Conservation (phyloP, 2,113 vertebrate genomes). For the Rhagologus leucostigma region DNA sequence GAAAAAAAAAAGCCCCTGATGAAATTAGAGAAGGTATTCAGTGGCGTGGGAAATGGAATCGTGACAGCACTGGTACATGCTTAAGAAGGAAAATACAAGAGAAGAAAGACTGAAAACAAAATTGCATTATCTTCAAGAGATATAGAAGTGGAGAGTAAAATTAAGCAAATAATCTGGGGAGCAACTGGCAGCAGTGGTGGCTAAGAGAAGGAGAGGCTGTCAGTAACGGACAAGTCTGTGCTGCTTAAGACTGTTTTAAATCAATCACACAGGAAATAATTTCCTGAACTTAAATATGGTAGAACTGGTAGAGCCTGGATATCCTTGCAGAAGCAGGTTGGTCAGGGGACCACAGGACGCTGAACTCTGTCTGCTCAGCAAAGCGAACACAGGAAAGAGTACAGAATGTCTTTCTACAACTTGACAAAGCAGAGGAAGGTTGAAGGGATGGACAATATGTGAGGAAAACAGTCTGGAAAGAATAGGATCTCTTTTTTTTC, state of each 20-base stretch:
- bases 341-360: neutral
- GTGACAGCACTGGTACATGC: neutral
- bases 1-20: neutral
- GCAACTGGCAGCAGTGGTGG: neutral
- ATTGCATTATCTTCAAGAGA: neutral
- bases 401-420: neutral
- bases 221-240: neutral
- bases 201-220: neutral
- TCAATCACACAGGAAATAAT: neutral
- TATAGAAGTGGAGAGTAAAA: neutral
- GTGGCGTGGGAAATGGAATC: neutral
- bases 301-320: neutral
- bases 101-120: neutral
- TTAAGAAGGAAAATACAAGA: neutral
- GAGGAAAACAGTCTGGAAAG: neutral
- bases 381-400: neutral
- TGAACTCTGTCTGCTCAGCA: neutral
- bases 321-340: neutral
- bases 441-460: neutral
- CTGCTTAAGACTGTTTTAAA: neutral
- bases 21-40: slow-evolving; percentile 35
- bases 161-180: neutral
- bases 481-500: neutral
- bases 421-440: neutral
- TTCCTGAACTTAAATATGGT: neutral